phyloP scores from a whole-genome alignment of 2,888 invertebrate species.

The Agrotis segetum region DNA sequence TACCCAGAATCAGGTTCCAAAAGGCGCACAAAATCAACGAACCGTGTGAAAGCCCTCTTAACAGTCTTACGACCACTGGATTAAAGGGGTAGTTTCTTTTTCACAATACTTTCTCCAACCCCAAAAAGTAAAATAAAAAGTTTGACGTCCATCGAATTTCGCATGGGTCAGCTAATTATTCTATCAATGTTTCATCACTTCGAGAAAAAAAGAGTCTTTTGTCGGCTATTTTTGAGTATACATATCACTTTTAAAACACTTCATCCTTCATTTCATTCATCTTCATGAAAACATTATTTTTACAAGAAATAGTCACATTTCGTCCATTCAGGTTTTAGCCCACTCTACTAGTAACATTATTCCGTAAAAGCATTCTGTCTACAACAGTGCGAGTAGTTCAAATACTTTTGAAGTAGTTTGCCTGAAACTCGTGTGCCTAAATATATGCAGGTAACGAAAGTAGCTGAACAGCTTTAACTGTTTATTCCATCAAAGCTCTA shows the following conservation, averaged over 20 bases:
- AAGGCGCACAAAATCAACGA: too few species aligned
- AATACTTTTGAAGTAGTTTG: conserved; percentile 4
- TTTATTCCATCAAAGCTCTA: background rate
- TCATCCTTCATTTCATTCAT: background rate
- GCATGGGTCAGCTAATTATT: too few species aligned
- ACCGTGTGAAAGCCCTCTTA: too few species aligned
- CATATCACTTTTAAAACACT: background rate
- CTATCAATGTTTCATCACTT: too few species aligned
- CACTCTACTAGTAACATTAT: conserved; percentile 2
- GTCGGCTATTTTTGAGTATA: background rate
- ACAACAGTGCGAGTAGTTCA: background rate
- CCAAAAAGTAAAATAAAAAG: too few species aligned
- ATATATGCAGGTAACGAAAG: background rate
- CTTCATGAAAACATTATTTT: background rate
- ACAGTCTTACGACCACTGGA: too few species aligned
- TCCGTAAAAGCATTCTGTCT: conserved; percentile 18
- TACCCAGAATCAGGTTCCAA: too few species aligned
- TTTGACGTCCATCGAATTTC: too few species aligned
- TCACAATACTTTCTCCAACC: too few species aligned
- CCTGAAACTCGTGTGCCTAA: background rate
- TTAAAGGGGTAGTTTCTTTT: too few species aligned
- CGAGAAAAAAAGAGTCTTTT: too few species aligned
- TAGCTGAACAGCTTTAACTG: background rate
- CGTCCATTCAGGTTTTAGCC: background rate
- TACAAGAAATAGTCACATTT: conserved; percentile 15